Evolutionary conservation across 2,113 vertebrate genomes (phyloP).

Genomic region (Psammodynastes pulverulentus): DNA sequence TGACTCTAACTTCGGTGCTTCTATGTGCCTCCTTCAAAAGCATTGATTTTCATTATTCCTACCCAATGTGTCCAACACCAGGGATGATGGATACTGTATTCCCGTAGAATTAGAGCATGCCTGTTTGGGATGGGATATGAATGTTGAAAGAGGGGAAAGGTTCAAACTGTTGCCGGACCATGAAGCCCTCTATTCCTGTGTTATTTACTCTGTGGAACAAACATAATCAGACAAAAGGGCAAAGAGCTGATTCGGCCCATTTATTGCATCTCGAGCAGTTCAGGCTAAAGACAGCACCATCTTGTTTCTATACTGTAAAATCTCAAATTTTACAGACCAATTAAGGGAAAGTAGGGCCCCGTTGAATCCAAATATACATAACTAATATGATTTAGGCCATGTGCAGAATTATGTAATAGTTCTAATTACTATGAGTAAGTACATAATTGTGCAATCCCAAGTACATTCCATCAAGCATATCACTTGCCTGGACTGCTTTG

Average conservation of each 20-base stretch:
- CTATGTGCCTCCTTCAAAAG: neutral
- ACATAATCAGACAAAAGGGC: neutral
- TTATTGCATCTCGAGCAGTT: neutral
- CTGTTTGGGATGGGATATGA: neutral
- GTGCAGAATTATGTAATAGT: neutral
- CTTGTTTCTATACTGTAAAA: neutral
- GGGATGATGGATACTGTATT: neutral
- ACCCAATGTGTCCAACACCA: neutral
- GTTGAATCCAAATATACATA: neutral
- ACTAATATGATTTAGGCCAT: neutral
- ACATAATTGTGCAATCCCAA: neutral
- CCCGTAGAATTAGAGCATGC: neutral
- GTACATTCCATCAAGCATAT: neutral
- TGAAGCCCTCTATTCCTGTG: neutral
- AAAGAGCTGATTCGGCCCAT: neutral
- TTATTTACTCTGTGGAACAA: neutral
- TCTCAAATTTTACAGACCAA: neutral
- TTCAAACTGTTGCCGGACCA: neutral
- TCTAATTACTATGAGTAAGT: neutral
- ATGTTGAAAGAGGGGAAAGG: neutral
- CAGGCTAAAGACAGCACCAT: neutral
- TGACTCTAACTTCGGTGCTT: neutral
- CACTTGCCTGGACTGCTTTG: neutral
- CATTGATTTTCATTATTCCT: neutral
- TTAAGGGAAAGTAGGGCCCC: neutral